These are phyloP conservation scores for Diogma glabrata DNA, from an alignment of 2,888 invertebrate species.

Conservation along the genomic window DNA sequence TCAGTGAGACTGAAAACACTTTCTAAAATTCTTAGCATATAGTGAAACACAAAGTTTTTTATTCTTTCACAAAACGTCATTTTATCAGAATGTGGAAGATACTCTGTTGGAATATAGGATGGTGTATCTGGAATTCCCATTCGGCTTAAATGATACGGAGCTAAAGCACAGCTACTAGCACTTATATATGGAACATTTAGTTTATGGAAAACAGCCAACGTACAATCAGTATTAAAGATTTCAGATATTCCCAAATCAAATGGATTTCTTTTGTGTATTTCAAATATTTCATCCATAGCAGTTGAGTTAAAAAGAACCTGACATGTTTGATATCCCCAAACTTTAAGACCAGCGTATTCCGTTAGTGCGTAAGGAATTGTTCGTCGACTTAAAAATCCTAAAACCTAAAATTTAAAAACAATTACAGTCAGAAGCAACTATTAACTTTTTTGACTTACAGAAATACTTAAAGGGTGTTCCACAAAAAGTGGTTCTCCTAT, in stretches of 20 bases:
- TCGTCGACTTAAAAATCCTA: too few species aligned
- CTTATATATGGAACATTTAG: conserved; percentile 45
- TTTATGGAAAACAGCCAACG: conserved; percentile 45
- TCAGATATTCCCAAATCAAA: conserved; percentile 50
- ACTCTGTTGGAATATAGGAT: conserved; percentile 44
- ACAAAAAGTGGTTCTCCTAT: too few species aligned
- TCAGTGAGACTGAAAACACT: too few species aligned
- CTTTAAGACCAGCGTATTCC: conserved; percentile 26
- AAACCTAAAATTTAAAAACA: too few species aligned
- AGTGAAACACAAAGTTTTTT: conserved; percentile 29
- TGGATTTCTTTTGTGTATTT: conserved; percentile 24
- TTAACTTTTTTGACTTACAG: too few species aligned
- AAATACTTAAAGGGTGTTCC: too few species aligned
- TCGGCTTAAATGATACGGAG: conserved; percentile 45
- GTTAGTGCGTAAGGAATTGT: conserved; percentile 19
- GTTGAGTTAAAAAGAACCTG: conserved; percentile 26
- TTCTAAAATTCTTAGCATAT: too few species aligned
- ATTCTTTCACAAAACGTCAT: conserved; percentile 43
- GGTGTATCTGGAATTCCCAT: conserved; percentile 47
- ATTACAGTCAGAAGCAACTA: too few species aligned
- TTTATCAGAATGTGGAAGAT: conserved; percentile 39
- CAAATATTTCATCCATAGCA: conserved; percentile 24
- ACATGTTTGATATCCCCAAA: conserved; percentile 27
- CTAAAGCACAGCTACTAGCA: conserved; percentile 41
- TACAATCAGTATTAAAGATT: conserved; percentile 48